Percentiles rank a stretch among this genome's conserved stretches.
Conservation (phyloP, 2,113 vertebrate species). For the Leuciscus idus region DNA sequence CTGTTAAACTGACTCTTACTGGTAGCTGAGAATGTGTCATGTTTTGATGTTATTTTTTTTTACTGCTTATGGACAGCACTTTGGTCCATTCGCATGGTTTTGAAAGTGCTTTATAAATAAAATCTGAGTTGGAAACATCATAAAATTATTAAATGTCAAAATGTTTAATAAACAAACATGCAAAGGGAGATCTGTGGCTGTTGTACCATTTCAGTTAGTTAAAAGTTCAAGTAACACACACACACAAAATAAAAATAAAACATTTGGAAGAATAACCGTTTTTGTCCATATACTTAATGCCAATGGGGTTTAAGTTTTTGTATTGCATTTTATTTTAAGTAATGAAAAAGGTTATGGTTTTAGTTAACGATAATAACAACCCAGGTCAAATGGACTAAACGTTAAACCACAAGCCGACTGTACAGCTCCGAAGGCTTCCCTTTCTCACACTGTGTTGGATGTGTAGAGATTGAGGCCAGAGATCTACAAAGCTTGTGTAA, state of each 20-base stretch:
- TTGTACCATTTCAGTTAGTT: background rate
- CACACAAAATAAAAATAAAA: background rate
- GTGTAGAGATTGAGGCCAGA: conserved; percentile 23
- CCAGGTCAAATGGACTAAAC: no score
- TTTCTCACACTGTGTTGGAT: conserved; percentile 21
- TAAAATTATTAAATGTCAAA: background rate
- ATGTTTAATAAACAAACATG: background rate
- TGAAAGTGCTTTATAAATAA: no score
- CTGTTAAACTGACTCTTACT: background rate
- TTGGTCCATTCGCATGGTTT: no score
- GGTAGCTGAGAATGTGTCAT: background rate
- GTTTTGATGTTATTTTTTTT: no score
- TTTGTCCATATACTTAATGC: background rate
- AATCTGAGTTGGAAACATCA: background rate
- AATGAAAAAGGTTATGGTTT: background rate
- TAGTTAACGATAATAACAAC: background rate
- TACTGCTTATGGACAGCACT: no score
- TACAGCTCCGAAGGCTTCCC: background rate
- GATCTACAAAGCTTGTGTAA: conserved; percentile 60
- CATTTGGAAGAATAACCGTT: background rate
- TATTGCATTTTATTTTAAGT: no score
- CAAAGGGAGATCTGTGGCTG: background rate
- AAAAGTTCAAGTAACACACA: background rate
- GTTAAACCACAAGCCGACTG: no score
- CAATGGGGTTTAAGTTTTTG: no score